Percentiles rank a stretch among this genome's conserved stretches.
Evolutionary conservation across 1,140 invertebrate genomes (phyloP).

Genomic region (Rhopalosiphum padi): DNA sequence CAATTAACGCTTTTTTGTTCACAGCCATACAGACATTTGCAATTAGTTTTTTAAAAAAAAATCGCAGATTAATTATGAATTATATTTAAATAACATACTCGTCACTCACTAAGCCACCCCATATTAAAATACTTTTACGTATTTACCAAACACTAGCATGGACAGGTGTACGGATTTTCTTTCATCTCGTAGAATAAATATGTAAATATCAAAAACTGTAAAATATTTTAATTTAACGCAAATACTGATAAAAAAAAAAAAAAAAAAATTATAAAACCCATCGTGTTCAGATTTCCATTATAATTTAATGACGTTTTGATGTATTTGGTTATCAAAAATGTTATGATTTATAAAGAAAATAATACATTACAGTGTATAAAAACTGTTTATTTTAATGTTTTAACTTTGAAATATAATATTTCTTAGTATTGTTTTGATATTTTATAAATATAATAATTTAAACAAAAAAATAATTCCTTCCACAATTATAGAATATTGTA

Average conservation of each 20-base stretch:
- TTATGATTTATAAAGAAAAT: background rate
- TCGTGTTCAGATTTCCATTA: background rate
- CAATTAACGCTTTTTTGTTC: background rate
- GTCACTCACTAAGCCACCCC: background rate
- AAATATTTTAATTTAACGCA: background rate
- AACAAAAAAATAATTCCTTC: background rate
- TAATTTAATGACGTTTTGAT: background rate
- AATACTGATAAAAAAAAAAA: background rate
- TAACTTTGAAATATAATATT: background rate
- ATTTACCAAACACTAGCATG: background rate
- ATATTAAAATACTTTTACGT: background rate
- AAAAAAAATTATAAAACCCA: background rate
- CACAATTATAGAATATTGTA: background rate
- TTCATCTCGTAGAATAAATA: background rate
- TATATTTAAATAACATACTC: background rate
- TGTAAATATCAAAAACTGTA: background rate
- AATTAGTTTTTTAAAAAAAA: background rate
- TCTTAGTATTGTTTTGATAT: background rate
- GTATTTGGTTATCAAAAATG: background rate
- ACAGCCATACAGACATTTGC: background rate
- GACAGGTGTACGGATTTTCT: background rate
- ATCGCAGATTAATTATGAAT: background rate
- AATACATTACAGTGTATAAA: background rate
- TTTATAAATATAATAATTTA: background rate
- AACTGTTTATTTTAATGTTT: background rate